Evolutionary conservation across 1,140 invertebrate species (phyloP).

Genomic region (Calycopis cecrops): DNA sequence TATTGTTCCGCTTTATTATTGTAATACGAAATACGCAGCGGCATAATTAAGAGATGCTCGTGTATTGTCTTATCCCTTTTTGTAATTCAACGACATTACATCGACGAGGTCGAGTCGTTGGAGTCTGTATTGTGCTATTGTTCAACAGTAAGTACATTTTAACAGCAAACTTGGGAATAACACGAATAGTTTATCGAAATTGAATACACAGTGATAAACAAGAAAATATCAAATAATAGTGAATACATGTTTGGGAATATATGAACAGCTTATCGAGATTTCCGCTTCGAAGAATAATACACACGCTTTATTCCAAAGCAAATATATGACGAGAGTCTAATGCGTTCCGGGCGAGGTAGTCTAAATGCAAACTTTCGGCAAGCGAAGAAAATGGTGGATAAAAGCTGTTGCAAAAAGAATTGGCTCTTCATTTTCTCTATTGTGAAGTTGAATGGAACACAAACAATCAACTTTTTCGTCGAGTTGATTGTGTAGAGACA

Average conservation of each 20-base stretch:
- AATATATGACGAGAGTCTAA: conserved; percentile 60
- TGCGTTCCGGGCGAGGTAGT: conserved; percentile 49
- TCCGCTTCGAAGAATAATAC: conserved; percentile 41
- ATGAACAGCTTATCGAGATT: conserved; percentile 56
- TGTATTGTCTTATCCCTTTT: conserved; percentile 57
- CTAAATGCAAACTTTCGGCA: conserved; percentile 65
- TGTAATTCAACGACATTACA: conserved; percentile 49
- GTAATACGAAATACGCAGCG: conserved; percentile 70
- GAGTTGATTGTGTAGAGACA: conserved; percentile 70
- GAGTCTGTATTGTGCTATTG: conserved; percentile 40
- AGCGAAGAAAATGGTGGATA: conserved; percentile 60
- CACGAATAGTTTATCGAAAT: not conserved
- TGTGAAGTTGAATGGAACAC: conserved; percentile 69
- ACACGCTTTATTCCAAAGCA: conserved; percentile 51
- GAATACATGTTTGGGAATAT: conserved; percentile 34
- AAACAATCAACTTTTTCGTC: conserved; percentile 68
- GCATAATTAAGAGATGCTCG: conserved; percentile 68
- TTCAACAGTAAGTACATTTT: not conserved
- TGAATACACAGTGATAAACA: conserved; percentile 28
- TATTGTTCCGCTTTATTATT: conserved; percentile 73
- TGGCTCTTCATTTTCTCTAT: conserved; percentile 72
- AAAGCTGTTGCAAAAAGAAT: conserved; percentile 66
- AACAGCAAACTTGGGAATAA: not conserved
- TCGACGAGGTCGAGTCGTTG: conserved; percentile 24
- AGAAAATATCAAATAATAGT: conserved; percentile 30